Evolutionary conservation across 1,140 invertebrate species (phyloP), one percentile per base, ranked within the genome.

Genomic region (Agrypnia vestita): DNA sequence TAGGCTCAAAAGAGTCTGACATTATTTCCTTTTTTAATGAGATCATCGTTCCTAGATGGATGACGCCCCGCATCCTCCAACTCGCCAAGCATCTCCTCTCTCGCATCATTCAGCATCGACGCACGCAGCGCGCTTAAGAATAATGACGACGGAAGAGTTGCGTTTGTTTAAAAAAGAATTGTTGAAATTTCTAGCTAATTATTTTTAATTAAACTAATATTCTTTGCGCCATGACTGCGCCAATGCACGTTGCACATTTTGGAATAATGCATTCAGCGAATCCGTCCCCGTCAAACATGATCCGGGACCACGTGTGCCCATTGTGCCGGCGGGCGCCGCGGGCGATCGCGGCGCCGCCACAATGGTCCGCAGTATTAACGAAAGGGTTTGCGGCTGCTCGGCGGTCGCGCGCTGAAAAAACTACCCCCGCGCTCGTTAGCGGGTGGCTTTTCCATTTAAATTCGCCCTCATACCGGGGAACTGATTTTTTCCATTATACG

Each of bases 341-440:
- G 53, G 53, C 21, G n/a, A 59, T 8, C 4, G n/a, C 64, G 6
- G 64, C 3, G 43, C n/a, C 44, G 43, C 74, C 74, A 64, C 74
- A 76, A 64, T 76, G 64, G 74, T 76, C 49, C 74, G 61, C 46
- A 76, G 74, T 64, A 76, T 76, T 76, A 76, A 59, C 59, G 61
- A 56, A 76, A 49, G 56, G 25, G 74, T 13, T 62, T 76, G 74
- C 46, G 74, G 74, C 21, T 64, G 56, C 59, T 49, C 19, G 53
- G 53, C 25, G 53, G 72, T 56, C 59, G 35, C 35, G 9, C 55
- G 55, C 15, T 47, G 17, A 69, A 69, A 69, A 69, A 69, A 47
- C 4, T 43, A 44, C 61, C n/a, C 55, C 55, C 43, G 1, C 43
- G 44, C 64, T 69, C 64, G 64, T 69, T 69, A 69, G 44, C 15